Evolutionary conservation across 2,888 invertebrate species (phyloP), one percentile per base, ranked within the genome.

Genomic region (Xylota sylvarum): DNA sequence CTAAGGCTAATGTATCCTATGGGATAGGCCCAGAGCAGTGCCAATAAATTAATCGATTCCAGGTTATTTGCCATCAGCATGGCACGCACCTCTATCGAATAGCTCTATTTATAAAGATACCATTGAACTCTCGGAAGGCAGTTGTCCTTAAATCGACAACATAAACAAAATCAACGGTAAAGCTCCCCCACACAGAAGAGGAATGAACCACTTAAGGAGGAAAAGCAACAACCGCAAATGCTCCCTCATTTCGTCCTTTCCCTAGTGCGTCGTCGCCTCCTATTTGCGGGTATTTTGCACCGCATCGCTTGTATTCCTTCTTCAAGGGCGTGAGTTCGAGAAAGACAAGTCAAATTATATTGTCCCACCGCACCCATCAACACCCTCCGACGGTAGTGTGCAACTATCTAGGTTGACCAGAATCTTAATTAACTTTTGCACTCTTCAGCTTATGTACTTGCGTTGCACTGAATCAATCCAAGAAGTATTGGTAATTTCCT

Each of bases 381-480:
- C 0, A 4, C 62, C 1, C 1, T 10, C 30, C 30, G 9, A 19
- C 4, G 40, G n/a, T 6, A 3, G 7, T 12, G 0, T 32, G 17
- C 46, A 65, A 19, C 50, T 32, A 50, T 52, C n/a, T 37, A n/a
- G 35, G 37, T 10, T 67, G 55, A 55, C 55, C 69, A 30, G 55
- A 43, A 69, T 69, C 14, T 55, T 69, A 69, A 69, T 69, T 69
- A 56, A 69, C 69, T 69, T 52, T 40, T 52, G 9, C 43, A 12
- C 37, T 43, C 55, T 32, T 56, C 14, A 27, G 17, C 30, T 17
- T 14, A 23, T 23, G 23, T 6, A 23, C 43, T 23, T 0, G 10
- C 14, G 30, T 55, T 55, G 37, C 14, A 40, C 12, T 43, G 17
- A 14, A 37, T 30, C 17, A 55, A 55, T 32, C 56, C 14, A 52